A percentile compares a stretch with the other conserved stretches of the same genome.
Evolutionary conservation across 2,888 invertebrate species (phyloP).

Genomic region (Geotrupes spiniger): DNA sequence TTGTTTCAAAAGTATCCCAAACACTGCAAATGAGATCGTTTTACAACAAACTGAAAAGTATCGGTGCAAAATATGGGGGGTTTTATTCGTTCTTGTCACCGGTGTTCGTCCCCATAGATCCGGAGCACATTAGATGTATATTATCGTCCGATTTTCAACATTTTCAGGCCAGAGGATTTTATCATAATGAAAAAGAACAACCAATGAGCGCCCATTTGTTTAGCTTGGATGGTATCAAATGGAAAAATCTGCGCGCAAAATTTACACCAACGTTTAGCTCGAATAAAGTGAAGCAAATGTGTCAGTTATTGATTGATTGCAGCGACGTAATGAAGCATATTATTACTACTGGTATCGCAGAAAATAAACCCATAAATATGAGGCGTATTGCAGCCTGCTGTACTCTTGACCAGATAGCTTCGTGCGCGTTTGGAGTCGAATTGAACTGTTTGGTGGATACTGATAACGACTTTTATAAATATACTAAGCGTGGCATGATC

Average conservation of each 20-base stretch:
- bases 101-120: slow-evolving; percentile 15
- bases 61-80: slow-evolving; percentile 19
- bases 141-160: slow-evolving; percentile 17
- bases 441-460: slow-evolving; percentile 8
- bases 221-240: slow-evolving; percentile 11
- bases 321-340: slow-evolving; percentile 36
- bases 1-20: not conserved
- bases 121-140: slow-evolving; percentile 11
- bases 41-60: slow-evolving; percentile 10
- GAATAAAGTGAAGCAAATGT: slow-evolving; percentile 64
- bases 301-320: slow-evolving; percentile 53
- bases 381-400: slow-evolving; percentile 9
- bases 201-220: slow-evolving; percentile 12
- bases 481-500: slow-evolving; percentile 18
- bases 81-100: slow-evolving; percentile 15
- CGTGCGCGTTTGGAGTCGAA: slow-evolving; percentile 14
- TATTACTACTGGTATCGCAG: slow-evolving; percentile 42
- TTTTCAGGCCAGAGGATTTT: slow-evolving; percentile 15
- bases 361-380: slow-evolving; percentile 6
- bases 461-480: slow-evolving; percentile 13
- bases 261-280: slow-evolving; percentile 63
- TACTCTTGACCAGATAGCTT: slow-evolving; percentile 10
- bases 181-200: slow-evolving; percentile 16
- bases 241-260: slow-evolving; percentile 48
- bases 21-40: not conserved